Conservation (phyloP, 2,113 vertebrate species). For the Rattus rattus region DNA sequence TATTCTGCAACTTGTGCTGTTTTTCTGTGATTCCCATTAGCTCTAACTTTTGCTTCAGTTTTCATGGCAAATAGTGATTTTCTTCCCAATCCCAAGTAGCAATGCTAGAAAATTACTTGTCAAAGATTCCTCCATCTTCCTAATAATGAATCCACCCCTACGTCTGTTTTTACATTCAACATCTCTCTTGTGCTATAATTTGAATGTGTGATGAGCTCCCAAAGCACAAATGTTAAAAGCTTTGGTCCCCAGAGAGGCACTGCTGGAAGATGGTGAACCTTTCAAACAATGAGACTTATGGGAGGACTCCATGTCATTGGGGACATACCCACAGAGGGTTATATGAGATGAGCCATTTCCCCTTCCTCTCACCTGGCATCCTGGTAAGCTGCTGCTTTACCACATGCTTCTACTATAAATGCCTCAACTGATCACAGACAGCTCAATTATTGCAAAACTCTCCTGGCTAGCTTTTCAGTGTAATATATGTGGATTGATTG, state of each 20-base stretch:
- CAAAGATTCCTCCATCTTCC: neutral
- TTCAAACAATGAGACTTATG: neutral
- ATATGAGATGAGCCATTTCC: neutral
- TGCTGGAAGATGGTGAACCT: neutral
- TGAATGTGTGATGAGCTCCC: neutral
- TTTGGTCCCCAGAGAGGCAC: neutral
- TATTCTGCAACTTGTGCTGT: neutral
- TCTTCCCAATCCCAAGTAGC: neutral
- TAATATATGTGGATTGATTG: neutral
- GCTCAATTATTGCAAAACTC: neutral
- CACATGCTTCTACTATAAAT: neutral
- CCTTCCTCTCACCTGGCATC: neutral
- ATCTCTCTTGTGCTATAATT: neutral
- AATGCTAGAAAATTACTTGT: neutral
- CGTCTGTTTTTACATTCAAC: slow-evolving; percentile 15
- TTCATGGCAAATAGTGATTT: neutral
- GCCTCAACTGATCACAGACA: neutral
- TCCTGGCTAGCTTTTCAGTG: neutral
- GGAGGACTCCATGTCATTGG: neutral
- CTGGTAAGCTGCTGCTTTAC: neutral
- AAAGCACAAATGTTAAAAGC: neutral
- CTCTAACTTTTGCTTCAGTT: neutral
- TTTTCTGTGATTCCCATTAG: neutral
- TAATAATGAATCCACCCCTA: neutral
- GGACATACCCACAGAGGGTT: neutral